Percentiles rank a stretch among this genome's conserved stretches.
phyloP scores from a whole-genome alignment of 2,888 invertebrate genomes.

The Furcula furcula region DNA sequence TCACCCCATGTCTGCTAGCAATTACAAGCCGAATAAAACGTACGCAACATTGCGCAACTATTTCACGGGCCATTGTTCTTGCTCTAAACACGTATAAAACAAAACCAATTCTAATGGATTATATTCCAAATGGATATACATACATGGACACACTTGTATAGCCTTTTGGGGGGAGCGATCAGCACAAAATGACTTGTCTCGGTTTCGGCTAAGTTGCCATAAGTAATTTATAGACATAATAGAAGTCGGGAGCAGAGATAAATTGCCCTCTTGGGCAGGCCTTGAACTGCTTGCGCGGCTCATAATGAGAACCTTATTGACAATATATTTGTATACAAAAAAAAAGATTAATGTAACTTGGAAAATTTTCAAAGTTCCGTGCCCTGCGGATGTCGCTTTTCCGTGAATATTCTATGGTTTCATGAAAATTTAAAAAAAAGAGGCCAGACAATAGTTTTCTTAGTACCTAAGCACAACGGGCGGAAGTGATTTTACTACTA shows the following conservation, averaged over 20 bases:
- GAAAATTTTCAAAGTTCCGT: neutral
- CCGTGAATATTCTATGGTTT: neutral
- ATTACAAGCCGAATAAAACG: conserved; percentile 4
- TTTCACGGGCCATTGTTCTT: neutral
- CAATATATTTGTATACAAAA: conserved; percentile 27
- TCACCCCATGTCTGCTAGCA: neutral
- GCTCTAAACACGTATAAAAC: neutral
- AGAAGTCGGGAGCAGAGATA: conserved; percentile 48
- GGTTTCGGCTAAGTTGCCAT: conserved; percentile 32
- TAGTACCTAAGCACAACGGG: too few relatives aligned
- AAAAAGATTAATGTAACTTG: conserved; percentile 19
- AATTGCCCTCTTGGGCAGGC: conserved; percentile 48
- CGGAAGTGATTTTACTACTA: too few relatives aligned
- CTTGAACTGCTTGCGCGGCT: conserved; percentile 44
- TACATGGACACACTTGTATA: conserved; percentile 10
- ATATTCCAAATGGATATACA: conserved; percentile 6
- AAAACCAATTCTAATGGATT: conserved; percentile 4
- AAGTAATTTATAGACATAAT: conserved; percentile 62
- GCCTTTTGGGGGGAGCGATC: conserved; percentile 12
- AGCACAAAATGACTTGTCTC: conserved; percentile 19
- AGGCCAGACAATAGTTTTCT: too few relatives aligned
- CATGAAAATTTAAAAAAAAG: neutral
- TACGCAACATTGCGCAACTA: neutral
- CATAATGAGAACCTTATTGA: conserved; percentile 40
- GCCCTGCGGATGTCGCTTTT: conserved; percentile 4